Evolutionary conservation across 2,888 invertebrate genomes (phyloP).

Genomic region (Leptinotarsa rubiginosa): DNA sequence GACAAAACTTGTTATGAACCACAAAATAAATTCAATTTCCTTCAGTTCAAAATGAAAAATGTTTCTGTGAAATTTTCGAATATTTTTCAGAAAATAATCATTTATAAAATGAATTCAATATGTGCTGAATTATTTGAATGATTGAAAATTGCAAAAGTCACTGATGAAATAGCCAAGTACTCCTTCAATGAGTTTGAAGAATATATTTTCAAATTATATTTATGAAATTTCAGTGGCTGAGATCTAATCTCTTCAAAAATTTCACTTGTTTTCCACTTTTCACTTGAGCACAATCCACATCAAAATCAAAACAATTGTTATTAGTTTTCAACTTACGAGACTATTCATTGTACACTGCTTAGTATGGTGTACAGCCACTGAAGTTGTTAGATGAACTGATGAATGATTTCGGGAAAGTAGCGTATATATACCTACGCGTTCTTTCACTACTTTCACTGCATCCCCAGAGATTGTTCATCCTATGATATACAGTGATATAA

Average conservation of each 20-base stretch:
- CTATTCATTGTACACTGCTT: constrained; percentile 62
- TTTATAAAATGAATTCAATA: too few relatives aligned
- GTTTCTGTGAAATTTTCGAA: too few relatives aligned
- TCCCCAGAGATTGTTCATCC: constrained; percentile 51
- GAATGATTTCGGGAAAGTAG: constrained; percentile 50
- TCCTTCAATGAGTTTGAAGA: too few relatives aligned
- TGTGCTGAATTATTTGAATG: too few relatives aligned
- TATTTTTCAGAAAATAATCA: too few relatives aligned
- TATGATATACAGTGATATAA: constrained; percentile 41
- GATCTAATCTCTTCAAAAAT: background rate
- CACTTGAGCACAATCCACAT: constrained; percentile 20
- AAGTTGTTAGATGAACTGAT: constrained; percentile 56
- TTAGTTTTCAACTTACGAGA: constrained; percentile 58
- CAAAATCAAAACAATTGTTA: constrained; percentile 30
- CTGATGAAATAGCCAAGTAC: too few relatives aligned
- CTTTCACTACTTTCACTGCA: constrained; percentile 59
- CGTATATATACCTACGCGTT: constrained; percentile 55
- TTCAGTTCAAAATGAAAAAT: too few relatives aligned
- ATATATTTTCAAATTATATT: too few relatives aligned
- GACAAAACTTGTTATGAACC: too few relatives aligned
- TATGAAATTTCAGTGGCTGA: too few relatives aligned
- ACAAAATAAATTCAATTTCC: too few relatives aligned
- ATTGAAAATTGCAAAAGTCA: too few relatives aligned
- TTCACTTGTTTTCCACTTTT: background rate
- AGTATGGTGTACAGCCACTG: constrained; percentile 51